Conservation (phyloP, 2,113 vertebrate species). For the Phalacrocorax carbo region DNA sequence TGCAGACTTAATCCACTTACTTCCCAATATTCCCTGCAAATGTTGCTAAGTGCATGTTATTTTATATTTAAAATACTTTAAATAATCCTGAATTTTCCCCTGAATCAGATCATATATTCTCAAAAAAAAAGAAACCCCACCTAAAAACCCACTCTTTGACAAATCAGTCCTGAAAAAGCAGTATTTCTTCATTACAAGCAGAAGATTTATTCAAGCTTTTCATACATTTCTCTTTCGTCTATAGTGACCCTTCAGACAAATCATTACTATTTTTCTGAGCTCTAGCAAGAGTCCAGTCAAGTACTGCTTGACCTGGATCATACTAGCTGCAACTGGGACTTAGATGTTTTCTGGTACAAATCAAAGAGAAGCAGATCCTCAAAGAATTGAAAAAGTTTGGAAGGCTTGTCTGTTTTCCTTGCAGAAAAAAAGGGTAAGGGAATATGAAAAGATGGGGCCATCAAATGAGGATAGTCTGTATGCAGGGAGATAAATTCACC, state of each 20-base stretch:
- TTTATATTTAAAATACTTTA: neutral
- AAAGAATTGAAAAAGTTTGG: neutral
- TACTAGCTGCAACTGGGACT: neutral
- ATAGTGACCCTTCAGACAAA: neutral
- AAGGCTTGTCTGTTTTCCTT: neutral
- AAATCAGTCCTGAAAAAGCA: neutral
- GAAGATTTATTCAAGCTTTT: neutral
- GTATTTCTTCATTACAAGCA: neutral
- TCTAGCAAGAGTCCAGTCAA: neutral
- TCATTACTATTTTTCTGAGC: neutral
- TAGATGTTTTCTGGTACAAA: neutral
- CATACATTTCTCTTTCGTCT: neutral
- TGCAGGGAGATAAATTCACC: neutral
- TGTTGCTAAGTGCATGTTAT: neutral
- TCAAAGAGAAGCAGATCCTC: neutral
- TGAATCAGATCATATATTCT: neutral
- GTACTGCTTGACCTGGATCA: neutral
- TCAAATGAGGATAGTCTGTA: neutral
- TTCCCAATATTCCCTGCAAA: neutral
- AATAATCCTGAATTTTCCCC: neutral
- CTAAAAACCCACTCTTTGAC: neutral
- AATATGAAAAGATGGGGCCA: neutral
- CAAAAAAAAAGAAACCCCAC: neutral
- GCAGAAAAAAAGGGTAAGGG: neutral
- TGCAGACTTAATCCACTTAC: neutral